Base-by-base conservation (phyloP, 2,888 invertebrate genomes). In the Thymelicus acteon region DNA sequence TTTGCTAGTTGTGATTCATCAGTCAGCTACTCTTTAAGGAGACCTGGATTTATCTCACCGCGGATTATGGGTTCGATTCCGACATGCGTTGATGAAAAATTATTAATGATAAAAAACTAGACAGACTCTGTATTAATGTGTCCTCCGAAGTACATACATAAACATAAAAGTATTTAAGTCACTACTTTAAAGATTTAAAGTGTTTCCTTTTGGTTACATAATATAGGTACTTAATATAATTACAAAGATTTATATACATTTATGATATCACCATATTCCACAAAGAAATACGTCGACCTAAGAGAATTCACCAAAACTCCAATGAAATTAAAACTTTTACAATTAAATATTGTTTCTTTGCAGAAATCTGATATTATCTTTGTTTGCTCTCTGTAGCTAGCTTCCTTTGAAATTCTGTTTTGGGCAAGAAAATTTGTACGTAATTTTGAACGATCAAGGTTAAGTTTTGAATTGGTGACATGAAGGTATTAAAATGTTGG, bases 261-360 rank as follows among this genome's bases (percentile, higher is more conserved):
- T 7, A 47, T 12, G 12, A 24, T 61, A 10, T 47, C 15, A 15
- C 40, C 15, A 40, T 12, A 47, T 44, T 66, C 57, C 58, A 6
- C 31, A 47, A 31, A 60, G 58, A 71, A 60, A 47, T 7, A 47
- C 31, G 57, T 57, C 37, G 49, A 48, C 61, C 48, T 61, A 71
- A 60, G 40, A n/a, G 73, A 73, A 74, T 68, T 69, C 70, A 70
- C 72, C 65, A 72, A 77, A 79, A 78, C 72, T 69, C 70, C 68
- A 76, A 73, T 62, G 71, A 74, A 78, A 77, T 77, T 77, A 79
- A 81, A 84, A 81, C 79, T 81, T 81, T 77, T 61, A 76, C 77
- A 80, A 80, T 82, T 78, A 60, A 60, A 15, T 39, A 80, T 79
- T 80, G 76, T 76, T 76, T 76, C 73, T 71, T 74, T 76, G 76